Evolutionary conservation across 2,797 vertebrate genomes (phyloP), one percentile per base, ranked within the genome.

Genomic region (Scolopax bukidnonensis): DNA sequence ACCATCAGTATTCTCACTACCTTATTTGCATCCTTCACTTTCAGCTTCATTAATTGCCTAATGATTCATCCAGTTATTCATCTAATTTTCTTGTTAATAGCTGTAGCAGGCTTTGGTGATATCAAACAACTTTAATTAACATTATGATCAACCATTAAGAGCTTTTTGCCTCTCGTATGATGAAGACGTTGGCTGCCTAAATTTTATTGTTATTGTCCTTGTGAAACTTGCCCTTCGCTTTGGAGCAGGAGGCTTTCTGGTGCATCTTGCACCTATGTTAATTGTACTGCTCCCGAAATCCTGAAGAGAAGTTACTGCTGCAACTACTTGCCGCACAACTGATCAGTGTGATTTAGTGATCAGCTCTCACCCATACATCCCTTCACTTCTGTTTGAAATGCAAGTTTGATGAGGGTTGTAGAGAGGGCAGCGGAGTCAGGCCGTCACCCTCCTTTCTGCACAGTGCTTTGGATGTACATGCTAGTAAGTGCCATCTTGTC

Each of bases 41-140:
- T 96, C 57, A 73, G 83, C 89, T 88, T 92, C 91, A 93, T 94
- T 95, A 96, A 85, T 95, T 91, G 54, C 69, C 50, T 95, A 94
- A 92, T 91, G 84, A 95, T 91, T 96, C 91, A 96, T 95, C 56
- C 61, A 79, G 69, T 94, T 94, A 93, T 50, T 95, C 76, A 89
- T 92, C 54, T 4, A 3, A 86, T 85, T 89, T 54, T 89, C 84
- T 74, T 75, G 69, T 84, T 96, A 94, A 94, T 83, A 85, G 69
- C 76, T 89, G 38, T 83, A 90, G 76, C 82, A 93, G 61, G 48
- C 84, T 89, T 91, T 91, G 59, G 84, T 88, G 73, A 45, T 91
- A 93, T 47, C 38, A 79, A 79, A 48, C 56, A 87, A 87, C 59
- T 87, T 90, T 87, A 90, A 95, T 95, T 95, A 95, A 94, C 84